Evolutionary conservation across 2,113 vertebrate genomes (phyloP).

Genomic region (Geococcyx californianus): DNA sequence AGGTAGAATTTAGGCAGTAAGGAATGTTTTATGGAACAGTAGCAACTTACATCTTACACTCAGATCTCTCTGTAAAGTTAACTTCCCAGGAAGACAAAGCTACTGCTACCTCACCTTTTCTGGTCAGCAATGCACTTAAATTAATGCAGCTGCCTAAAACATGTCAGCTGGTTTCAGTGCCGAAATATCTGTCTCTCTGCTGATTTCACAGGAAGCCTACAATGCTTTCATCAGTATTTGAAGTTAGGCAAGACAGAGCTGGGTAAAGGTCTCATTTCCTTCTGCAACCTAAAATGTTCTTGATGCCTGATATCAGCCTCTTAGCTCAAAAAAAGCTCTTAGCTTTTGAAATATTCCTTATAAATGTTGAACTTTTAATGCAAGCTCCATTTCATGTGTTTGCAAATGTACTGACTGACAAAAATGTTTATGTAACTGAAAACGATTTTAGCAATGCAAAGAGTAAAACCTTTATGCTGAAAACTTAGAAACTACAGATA

Average conservation of each 20-base stretch:
- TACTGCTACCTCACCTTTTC: not conserved
- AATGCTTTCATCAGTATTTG: not conserved
- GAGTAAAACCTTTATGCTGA: not conserved
- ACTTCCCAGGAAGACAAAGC: not conserved
- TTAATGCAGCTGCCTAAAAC: not conserved
- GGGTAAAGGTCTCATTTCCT: not conserved
- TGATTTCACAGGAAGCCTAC: not conserved
- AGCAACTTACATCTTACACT: not conserved
- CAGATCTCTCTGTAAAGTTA: not conserved
- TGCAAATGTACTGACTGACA: not conserved
- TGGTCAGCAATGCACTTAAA: not conserved
- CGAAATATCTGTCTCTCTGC: not conserved
- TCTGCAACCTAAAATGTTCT: not conserved
- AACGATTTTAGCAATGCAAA: not conserved
- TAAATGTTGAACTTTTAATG: not conserved
- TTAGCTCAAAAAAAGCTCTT: not conserved
- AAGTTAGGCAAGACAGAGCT: not conserved
- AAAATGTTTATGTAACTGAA: not conserved
- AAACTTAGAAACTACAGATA: not conserved
- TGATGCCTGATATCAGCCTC: not conserved
- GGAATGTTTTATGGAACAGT: not conserved
- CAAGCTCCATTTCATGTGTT: not conserved
- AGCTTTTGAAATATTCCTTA: not conserved
- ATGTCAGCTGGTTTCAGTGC: not conserved
- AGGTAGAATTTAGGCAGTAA: not conserved